A percentile compares a stretch with the other conserved stretches of the same genome.
phyloP scores from a whole-genome alignment of 2,888 invertebrate species.

The Apamea epomidion region DNA sequence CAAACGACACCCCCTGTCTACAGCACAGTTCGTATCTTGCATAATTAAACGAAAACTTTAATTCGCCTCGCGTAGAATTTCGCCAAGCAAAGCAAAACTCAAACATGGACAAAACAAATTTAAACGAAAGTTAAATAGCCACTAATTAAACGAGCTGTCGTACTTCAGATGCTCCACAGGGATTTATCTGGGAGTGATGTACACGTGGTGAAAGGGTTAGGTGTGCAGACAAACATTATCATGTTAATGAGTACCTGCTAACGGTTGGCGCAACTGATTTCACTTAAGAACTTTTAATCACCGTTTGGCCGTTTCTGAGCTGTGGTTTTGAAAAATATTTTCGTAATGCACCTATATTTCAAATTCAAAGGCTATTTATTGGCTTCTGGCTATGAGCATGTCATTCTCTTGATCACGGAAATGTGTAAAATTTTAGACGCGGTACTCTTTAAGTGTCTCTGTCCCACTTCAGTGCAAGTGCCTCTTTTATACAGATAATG shows the following conservation, averaged over 20 bases:
- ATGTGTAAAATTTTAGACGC: background rate
- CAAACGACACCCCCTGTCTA: slow-evolving; percentile 36
- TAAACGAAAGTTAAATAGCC: slow-evolving; percentile 69
- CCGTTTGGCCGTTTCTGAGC: background rate
- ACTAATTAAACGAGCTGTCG: slow-evolving; percentile 71
- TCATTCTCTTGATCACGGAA: background rate
- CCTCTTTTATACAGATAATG: background rate
- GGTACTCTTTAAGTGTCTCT: too few species aligned
- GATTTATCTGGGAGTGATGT: slow-evolving; percentile 47
- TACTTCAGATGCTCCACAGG: slow-evolving; percentile 50
- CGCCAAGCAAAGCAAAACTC: slow-evolving; percentile 63
- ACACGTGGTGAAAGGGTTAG: slow-evolving; percentile 21
- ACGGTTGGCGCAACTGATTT: background rate
- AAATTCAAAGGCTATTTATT: too few species aligned
- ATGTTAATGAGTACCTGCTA: background rate
- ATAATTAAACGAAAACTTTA: slow-evolving; percentile 62
- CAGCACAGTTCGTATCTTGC: slow-evolving; percentile 53
- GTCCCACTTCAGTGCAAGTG: background rate
- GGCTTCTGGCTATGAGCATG: background rate
- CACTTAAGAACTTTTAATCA: background rate
- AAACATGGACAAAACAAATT: slow-evolving; percentile 68
- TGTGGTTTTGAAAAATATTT: background rate
- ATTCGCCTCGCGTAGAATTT: slow-evolving; percentile 55
- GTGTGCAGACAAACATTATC: slow-evolving; percentile 3
- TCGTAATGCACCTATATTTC: background rate